phyloP scores from a whole-genome alignment of 2,888 invertebrate species.

The Pyrrhosoma nymphula region DNA sequence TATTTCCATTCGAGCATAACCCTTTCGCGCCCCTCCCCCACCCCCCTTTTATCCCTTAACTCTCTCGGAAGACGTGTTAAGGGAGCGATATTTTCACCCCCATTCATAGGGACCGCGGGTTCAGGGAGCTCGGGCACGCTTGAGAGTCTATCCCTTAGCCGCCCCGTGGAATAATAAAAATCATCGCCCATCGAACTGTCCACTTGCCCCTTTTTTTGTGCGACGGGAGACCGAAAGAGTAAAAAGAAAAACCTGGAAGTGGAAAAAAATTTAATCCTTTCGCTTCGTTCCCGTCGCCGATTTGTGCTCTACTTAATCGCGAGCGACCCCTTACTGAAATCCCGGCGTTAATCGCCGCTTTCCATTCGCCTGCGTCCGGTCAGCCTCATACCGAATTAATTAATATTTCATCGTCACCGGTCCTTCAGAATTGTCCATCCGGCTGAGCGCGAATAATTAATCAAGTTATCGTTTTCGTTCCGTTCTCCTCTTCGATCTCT shows the following conservation, averaged over 20 bases:
- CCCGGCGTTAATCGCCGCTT: background rate
- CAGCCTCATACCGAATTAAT: background rate
- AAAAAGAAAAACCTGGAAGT: background rate
- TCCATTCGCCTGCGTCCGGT: background rate
- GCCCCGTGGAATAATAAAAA: background rate
- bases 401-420: background rate
- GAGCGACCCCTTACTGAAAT: background rate
- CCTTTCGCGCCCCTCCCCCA: background rate
- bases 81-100: background rate
- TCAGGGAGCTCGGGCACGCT: background rate
- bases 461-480: background rate
- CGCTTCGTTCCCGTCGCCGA: background rate
- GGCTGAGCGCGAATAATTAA: background rate
- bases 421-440: background rate
- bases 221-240: background rate
- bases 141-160: background rate
- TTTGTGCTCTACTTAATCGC: background rate
- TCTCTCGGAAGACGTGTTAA: background rate
- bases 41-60: background rate
- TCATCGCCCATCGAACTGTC: background rate
- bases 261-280: background rate
- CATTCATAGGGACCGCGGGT: background rate
- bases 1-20: conserved; percentile 31
- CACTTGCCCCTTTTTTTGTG: background rate
- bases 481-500: background rate